Conservation (phyloP, 2,888 invertebrate genomes). For the Eupelmus urozonus region DNA sequence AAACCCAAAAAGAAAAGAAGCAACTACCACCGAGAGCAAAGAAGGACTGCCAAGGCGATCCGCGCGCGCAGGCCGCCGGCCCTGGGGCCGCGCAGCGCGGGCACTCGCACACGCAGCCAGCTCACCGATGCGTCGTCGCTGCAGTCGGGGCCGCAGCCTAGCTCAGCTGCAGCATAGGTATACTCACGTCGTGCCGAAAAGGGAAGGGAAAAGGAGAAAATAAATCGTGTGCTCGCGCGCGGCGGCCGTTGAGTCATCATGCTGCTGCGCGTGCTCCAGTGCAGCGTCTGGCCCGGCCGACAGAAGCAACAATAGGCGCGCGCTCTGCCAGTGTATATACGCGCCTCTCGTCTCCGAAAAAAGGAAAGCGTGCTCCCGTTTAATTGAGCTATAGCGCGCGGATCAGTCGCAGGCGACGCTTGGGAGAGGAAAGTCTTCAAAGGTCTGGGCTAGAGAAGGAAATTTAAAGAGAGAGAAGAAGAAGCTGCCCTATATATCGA, state of each 20-base stretch:
- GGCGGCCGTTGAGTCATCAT: conserved; percentile 13
- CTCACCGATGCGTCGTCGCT: too few relatives aligned
- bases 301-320: neutral
- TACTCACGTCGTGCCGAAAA: neutral
- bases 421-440: neutral
- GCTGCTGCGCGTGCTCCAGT: conserved; percentile 33
- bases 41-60: conserved; percentile 36
- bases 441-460: neutral
- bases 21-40: neutral
- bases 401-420: neutral
- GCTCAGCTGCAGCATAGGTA: neutral
- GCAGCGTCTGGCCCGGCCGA: neutral
- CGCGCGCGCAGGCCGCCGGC: conserved; percentile 24
- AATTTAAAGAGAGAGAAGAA: neutral
- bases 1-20: neutral
- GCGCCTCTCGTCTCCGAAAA: neutral
- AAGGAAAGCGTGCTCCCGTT: neutral
- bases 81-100: too few relatives aligned
- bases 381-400: neutral
- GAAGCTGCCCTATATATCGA: conserved; percentile 21
- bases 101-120: too few relatives aligned
- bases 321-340: neutral
- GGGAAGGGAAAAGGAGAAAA: neutral
- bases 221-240: conserved; percentile 2
- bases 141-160: neutral